Evolutionary conservation across 2,888 invertebrate species (phyloP), one percentile per base, ranked within the genome.

Genomic region (Adelognathus sp.): DNA sequence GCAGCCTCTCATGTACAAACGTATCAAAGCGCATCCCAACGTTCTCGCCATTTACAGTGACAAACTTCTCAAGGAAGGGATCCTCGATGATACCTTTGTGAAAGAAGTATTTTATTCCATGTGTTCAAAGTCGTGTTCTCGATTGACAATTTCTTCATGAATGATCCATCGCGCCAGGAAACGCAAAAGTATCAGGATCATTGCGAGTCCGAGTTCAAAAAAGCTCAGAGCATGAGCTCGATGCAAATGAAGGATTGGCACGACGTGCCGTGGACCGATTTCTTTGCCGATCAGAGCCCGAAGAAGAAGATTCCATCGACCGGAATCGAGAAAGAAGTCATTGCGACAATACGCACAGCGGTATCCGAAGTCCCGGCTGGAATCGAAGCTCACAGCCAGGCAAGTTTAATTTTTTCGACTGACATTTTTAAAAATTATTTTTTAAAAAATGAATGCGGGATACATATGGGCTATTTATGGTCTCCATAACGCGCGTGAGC

Each of bases 1-100:
- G 2, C 98, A 98, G 91, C 98, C 98, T 0, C 93, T 97, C 81
- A 98, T 98, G 98, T 98, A 98, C 93, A 96, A 96, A 90, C 96
- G 95, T 89, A 97, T 98, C 84, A 93, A 93, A 74, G 92, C 93
- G 46, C 86, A 85, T 63, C 93, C 93, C 21, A 92, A 93, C 89
- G 95, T 95, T 64, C 93, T 97, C 80, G 93, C 95, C 78, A 92
- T 95, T 66, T 98, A 98, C 92, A 94, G 94, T 0, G 94, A 95
- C 0, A 94, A 94, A 86, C 92, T 98, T 64, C 93, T 96, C 81
- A 93, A 93, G 0, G 96, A 96, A 84, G 96, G 96, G 4, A 93
- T 95, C 9, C 94, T 96, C 18, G 95, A 94, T 2, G 94, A 95
- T 31, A 93, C 93, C 3, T 96, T 96, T 85, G 94, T 94, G 11